Base-by-base conservation (phyloP, 2,797 vertebrate species). In the Scolopax bukidnonensis region DNA sequence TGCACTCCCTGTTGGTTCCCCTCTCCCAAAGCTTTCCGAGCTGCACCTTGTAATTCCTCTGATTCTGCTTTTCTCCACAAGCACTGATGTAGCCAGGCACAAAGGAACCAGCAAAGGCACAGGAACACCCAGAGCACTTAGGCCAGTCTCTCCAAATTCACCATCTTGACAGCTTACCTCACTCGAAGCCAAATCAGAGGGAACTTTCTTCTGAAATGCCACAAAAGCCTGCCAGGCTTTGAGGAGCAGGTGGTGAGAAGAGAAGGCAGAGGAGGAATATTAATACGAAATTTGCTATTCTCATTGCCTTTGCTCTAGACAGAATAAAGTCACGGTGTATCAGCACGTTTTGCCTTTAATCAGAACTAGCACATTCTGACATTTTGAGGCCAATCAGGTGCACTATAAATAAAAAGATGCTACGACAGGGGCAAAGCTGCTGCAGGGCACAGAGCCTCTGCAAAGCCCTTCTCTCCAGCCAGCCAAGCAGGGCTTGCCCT, bases 351-450 rank as follows among this genome's bases (percentile, higher is more conserved):
- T 68, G 38, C 61, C 73, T 96, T 92, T 93, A 7, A 92, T 82
- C 56, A 10, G 89, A 84, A 65, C 83, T 47, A 19, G 63, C 59
- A 61, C 41, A 4, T 36, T 53, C 43, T 76, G 94, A 94, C 89
- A 13, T 77, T 95, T 95, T 82, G 89, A 92, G 91, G 95, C 87
- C 89, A 86, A 36, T 7, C 61, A 92, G 82, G 82, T 89, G 48
- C 10, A 3, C 61, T 50, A 36, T 43, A 76, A 91, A 93, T 50
- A 92, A 74, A 63, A 60, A 59, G 40, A 81, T 45, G 54, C 74
- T 61, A 50, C 84, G 50, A 20, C 16, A 59, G 36, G n/a, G 82
- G 33, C 38, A 87, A 89, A 60, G 90, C 12, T 87, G 67, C 74
- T 79, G 60, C 36, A 56, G 64, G 38, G 69, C 59, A 82, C 5